Base-by-base conservation (phyloP, 1,140 invertebrate genomes). In the Grapholita molesta region DNA sequence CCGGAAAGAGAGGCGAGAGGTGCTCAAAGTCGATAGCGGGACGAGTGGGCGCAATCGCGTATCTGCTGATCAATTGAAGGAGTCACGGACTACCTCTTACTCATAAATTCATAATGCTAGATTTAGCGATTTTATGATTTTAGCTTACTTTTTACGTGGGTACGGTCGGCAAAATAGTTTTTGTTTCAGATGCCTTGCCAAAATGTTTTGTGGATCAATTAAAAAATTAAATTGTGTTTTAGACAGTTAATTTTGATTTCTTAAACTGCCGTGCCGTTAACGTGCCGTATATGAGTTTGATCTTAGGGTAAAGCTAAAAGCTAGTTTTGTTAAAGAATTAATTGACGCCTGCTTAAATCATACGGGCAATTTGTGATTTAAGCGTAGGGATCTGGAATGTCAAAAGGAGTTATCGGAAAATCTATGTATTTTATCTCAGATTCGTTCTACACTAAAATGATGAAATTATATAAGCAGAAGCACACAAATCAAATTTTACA, bases 21-120 rank as follows among this genome's bases (percentile, higher is more conserved):
- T 80, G 8, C 67, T 84, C 77, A 70, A 76, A 71, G 79, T 35
- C 33, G 66, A 53, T 30, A 30, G 64, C 55, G 55, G 12, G 55
- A 53, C 18, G 52, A 66, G 66, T 66, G 64, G 55, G 23, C 25
- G 70, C 67, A 69, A 70, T 74, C 72, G 74, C 73, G 78, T 72
- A 88, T 87, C 86, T 86, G 85, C 86, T 86, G 88, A 88, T 88
- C 88, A 88, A 88, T 90, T 90, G 84, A 88, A 83, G 85, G 80
- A 76, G 80, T 79, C 83, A 86, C 81, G 79, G 73, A 74, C 77
- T 67, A 72, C 72, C 79, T 68, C 82, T 86, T 81, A 70, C 72
- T 76, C 33, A 25, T 70, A 15, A 42, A 42, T 69, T 65, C 6
- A 70, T 66, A 71, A 32, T 69, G 68, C 67, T 69, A 65, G 65